Percentiles rank a stretch among this genome's conserved stretches.
Evolutionary conservation across 2,797 vertebrate species (phyloP).

Genomic region (Tokudaia muenninki): DNA sequence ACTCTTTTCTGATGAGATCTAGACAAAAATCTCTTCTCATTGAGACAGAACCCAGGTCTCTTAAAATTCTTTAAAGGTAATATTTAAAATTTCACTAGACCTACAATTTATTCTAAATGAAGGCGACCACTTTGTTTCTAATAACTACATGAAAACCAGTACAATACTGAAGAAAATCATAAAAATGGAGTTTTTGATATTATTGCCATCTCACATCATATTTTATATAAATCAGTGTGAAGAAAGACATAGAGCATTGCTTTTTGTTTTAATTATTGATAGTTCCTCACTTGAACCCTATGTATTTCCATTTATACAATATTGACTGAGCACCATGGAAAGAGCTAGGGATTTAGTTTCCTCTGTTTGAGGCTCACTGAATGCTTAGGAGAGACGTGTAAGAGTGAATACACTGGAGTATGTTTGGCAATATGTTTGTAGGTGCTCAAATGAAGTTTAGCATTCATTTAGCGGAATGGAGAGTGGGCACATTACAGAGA

Average conservation of each 20-base stretch:
- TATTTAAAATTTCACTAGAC: slow-evolving; percentile 25
- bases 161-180: neutral
- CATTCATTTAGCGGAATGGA: neutral
- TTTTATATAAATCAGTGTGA: neutral
- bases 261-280: neutral
- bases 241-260: neutral
- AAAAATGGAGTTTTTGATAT: slow-evolving; percentile 44
- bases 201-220: slow-evolving; percentile 1
- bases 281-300: neutral
- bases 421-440: too few relatives aligned
- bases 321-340: neutral
- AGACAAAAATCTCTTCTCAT: neutral
- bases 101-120: slow-evolving; percentile 29
- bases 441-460: neutral
- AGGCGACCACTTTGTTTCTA: neutral
- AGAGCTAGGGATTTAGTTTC: neutral
- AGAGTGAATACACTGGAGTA: neutral
- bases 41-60: neutral
- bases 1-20: neutral
- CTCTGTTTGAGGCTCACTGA: neutral
- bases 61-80: slow-evolving; percentile 22
- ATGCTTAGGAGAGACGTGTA: neutral
- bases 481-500: neutral
- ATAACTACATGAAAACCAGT: neutral
- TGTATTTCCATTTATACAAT: neutral